A percentile compares a stretch with the other conserved stretches of the same genome.
Evolutionary conservation across 2,888 invertebrate genomes (phyloP).

Genomic region (Thera obeliscata): DNA sequence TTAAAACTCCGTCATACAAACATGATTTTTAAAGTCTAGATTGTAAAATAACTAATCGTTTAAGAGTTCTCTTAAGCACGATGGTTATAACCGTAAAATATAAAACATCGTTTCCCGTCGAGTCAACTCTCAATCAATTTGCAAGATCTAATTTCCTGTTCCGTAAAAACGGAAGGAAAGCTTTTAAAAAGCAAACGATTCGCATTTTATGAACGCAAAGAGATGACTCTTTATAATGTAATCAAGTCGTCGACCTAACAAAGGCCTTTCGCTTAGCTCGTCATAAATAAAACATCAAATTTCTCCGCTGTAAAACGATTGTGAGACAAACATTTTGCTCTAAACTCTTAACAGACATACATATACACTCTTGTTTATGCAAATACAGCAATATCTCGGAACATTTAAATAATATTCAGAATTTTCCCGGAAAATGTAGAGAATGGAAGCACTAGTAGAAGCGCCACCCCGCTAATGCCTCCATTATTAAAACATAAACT

Average conservation of each 20-base stretch:
- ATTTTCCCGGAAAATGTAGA: conserved; percentile 7
- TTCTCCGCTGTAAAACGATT: conserved; percentile 12
- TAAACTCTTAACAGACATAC: conserved; percentile 1
- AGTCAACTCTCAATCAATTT: conserved; percentile 24
- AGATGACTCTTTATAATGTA: conserved; percentile 9
- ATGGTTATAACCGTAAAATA: background rate
- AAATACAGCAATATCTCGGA: background rate
- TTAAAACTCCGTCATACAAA: no score
- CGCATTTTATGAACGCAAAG: conserved; percentile 8
- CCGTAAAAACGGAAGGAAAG: conserved; percentile 17
- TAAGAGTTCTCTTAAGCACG: background rate
- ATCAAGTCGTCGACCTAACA: conserved; percentile 15
- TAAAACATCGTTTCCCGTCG: conserved; percentile 6
- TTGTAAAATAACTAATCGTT: background rate
- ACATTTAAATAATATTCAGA: conserved; percentile 3
- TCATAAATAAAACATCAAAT: conserved; percentile 32
- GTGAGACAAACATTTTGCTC: conserved; percentile 17
- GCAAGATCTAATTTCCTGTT: conserved; percentile 30
- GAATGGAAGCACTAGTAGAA: conserved; percentile 36
- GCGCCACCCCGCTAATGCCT: conserved; percentile 57
- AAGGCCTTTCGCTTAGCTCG: conserved; percentile 21
- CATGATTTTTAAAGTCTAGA: no score
- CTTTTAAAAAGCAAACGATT: conserved; percentile 24
- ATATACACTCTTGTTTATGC: background rate
- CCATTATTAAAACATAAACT: conserved; percentile 72